Evolutionary conservation across 2,113 vertebrate species (phyloP).

Genomic region (Gadus chalcogrammus): DNA sequence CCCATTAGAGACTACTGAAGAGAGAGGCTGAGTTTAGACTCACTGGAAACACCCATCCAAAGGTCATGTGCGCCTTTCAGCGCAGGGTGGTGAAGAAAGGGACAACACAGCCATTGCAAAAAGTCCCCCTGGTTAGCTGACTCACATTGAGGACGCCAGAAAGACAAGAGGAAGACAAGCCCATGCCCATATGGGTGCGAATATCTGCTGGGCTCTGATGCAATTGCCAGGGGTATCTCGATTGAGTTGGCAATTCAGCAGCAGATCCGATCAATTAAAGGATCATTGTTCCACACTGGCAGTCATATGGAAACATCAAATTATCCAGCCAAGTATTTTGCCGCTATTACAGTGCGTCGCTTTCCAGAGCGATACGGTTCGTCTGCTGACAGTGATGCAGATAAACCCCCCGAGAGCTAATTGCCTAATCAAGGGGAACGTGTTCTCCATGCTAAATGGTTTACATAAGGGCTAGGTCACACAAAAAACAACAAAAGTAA

Average conservation of each 20-base stretch:
- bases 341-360: conserved; percentile 39
- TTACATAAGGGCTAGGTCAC: no score
- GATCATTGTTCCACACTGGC: conserved; percentile 55
- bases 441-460: conserved; percentile 43
- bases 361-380: conserved; percentile 38
- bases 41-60: no score
- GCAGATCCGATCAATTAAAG: conserved; percentile 68
- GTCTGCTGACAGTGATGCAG: conserved; percentile 44
- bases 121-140: neutral
- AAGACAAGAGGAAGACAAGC: neutral
- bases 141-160: neutral
- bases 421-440: conserved; percentile 54
- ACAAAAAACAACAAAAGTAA: no score
- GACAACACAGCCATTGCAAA: neutral
- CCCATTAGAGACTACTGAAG: no score
- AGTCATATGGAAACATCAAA: conserved; percentile 70
- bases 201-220: conserved; percentile 54
- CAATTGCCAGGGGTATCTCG: conserved; percentile 58
- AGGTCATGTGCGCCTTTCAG: no score
- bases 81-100: neutral
- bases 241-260: conserved; percentile 61
- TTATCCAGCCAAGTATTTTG: conserved; percentile 58
- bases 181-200: conserved; percentile 8
- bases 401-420: conserved; percentile 58
- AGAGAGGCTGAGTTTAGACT: no score